phyloP scores from a whole-genome alignment of 1,140 invertebrate genomes.

The Pectinophora gossypiella region DNA sequence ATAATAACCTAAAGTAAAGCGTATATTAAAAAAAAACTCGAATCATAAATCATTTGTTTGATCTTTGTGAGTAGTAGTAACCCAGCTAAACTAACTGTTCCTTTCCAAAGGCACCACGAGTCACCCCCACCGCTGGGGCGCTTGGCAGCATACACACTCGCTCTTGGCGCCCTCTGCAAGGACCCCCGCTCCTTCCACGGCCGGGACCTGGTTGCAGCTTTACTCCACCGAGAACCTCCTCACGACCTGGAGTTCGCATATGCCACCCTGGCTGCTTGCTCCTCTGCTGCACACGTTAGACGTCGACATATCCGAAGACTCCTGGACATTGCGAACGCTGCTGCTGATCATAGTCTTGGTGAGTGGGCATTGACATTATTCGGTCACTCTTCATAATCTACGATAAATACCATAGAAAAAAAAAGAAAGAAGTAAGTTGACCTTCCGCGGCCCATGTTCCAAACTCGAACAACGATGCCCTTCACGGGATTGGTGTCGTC shows the following conservation, averaged over 20 bases:
- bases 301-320: conserved; percentile 86
- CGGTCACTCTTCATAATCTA: too few species aligned
- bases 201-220: conserved; percentile 84
- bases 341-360: conserved; percentile 86
- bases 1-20: too few species aligned
- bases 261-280: conserved; percentile 79
- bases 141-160: conserved; percentile 84
- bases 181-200: conserved; percentile 89
- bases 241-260: conserved; percentile 83
- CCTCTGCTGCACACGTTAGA: conserved; percentile 86
- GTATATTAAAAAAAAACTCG: too few species aligned
- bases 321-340: conserved; percentile 84
- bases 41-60: too few species aligned
- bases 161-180: conserved; percentile 85
- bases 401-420: too few species aligned
- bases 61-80: too few species aligned
- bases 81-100: too few species aligned
- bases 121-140: conserved; percentile 83
- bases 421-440: too few species aligned
- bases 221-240: conserved; percentile 83
- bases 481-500: too few species aligned
- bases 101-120: conserved; percentile 77
- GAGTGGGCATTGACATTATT: too few species aligned
- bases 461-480: too few species aligned
- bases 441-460: too few species aligned